Conservation (phyloP, 2,797 vertebrate species). For the Dendrocincla tyrannina region DNA sequence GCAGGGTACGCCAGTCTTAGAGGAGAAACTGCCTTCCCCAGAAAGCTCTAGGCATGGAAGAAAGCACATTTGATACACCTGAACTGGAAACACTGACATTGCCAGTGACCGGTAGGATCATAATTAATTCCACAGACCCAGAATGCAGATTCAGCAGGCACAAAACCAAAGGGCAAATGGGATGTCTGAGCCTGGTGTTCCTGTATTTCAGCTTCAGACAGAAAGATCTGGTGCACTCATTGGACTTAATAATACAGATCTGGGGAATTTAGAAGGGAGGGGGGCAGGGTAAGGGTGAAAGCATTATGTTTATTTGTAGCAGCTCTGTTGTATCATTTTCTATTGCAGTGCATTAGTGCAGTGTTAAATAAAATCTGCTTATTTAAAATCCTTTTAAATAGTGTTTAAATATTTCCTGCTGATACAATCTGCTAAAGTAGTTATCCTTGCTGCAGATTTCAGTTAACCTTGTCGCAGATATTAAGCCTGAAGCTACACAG, state of each 20-base stretch:
- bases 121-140: conserved; percentile 43
- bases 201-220: conserved; percentile 57
- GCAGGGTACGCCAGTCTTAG: background rate
- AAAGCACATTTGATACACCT: conserved; percentile 7
- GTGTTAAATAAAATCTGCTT: conserved; percentile 84
- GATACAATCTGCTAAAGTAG: conserved; percentile 79
- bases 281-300: conserved; percentile 39
- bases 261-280: conserved; percentile 29
- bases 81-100: conserved; percentile 37
- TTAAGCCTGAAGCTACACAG: conserved; percentile 76
- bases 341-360: conserved; percentile 74
- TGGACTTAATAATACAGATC: conserved; percentile 69
- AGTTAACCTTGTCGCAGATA: conserved; percentile 80
- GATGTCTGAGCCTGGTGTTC: conserved; percentile 32
- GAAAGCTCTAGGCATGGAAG: background rate
- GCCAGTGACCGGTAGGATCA: conserved; percentile 5
- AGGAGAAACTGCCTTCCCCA: background rate
- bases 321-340: conserved; percentile 75
- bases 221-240: conserved; percentile 54
- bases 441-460: conserved; percentile 82
- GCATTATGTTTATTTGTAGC: conserved; percentile 76
- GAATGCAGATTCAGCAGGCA: conserved; percentile 56
- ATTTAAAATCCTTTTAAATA: conserved; percentile 84
- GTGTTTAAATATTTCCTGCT: conserved; percentile 81
- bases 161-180: conserved; percentile 61